A percentile compares a stretch with the other conserved stretches of the same genome.
phyloP scores from a whole-genome alignment of 2,797 vertebrate species.

The Syncerus caffer region DNA sequence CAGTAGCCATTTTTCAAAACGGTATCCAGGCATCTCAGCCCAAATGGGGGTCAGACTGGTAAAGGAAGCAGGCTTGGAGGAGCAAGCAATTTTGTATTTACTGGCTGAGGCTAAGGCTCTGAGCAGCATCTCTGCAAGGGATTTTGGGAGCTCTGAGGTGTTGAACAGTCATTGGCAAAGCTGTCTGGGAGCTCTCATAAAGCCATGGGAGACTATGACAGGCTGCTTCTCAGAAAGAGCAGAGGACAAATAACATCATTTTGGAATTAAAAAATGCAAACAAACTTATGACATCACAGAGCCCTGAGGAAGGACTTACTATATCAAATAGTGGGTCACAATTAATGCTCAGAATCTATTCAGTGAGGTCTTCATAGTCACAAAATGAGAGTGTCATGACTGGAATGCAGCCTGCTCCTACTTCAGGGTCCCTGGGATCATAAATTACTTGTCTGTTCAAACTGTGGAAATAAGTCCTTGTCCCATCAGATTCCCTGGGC shows the following conservation, averaged over 20 bases:
- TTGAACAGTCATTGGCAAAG: not conserved
- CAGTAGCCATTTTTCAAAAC: not conserved
- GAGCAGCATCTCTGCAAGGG: not conserved
- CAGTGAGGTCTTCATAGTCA: not conserved
- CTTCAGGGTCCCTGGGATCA: not conserved
- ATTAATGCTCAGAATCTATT: not conserved
- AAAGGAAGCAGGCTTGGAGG: not conserved
- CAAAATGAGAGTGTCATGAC: not conserved
- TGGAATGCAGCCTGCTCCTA: not conserved
- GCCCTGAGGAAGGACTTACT: not conserved
- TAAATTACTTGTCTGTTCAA: not conserved
- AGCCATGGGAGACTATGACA: not conserved
- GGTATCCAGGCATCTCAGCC: not conserved
- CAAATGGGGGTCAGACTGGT: not conserved
- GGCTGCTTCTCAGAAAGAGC: not conserved
- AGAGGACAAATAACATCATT: not conserved
- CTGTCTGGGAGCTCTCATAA: not conserved
- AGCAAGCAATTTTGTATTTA: not conserved
- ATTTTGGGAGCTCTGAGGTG: not conserved
- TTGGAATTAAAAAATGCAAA: not conserved
- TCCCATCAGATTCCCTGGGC: not conserved
- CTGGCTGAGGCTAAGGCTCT: not conserved
- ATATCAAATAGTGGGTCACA: not conserved
- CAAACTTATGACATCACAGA: not conserved
- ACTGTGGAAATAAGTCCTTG: slow-evolving; percentile 1